Conservation (phyloP, 2,113 vertebrate genomes). For the Myiagra hebetior region DNA sequence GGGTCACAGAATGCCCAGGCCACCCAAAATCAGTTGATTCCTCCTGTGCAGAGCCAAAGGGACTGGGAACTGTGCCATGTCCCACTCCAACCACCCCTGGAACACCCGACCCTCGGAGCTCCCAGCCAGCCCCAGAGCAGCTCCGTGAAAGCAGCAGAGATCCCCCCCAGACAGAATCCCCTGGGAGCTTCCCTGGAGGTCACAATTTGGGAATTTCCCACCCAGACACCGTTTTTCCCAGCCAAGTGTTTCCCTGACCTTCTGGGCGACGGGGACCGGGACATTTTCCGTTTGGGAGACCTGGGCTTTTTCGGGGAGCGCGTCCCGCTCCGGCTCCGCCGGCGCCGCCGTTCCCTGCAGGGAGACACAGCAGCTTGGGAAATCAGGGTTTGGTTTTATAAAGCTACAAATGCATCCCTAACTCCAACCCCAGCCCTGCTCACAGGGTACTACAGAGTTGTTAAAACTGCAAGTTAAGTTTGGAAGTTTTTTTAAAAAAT, state of each 20-base stretch:
- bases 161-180: neutral
- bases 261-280: constrained; percentile 87
- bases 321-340: constrained; percentile 84
- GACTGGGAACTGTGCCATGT: fast-evolving
- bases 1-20: fast-evolving
- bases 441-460: fast-evolving
- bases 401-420: neutral
- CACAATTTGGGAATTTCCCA: fast-evolving
- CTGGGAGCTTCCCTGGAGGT: fast-evolving
- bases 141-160: fast-evolving
- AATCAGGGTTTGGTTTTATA: fast-evolving
- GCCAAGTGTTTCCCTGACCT: constrained; percentile 71
- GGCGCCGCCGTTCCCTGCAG: constrained; percentile 78
- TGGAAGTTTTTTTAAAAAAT: fast-evolving
- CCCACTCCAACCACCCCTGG: neutral
- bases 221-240: fast-evolving
- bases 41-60: fast-evolving
- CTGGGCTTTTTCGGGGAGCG: constrained; percentile 87
- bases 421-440: neutral
- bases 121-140: neutral
- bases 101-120: fast-evolving
- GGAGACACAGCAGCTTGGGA: neutral
- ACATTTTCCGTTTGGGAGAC: constrained; percentile 86
- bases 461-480: neutral
- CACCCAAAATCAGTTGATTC: neutral